Evolutionary conservation across 2,888 invertebrate genomes (phyloP).

Genomic region (Acrocyrtus sp.): DNA sequence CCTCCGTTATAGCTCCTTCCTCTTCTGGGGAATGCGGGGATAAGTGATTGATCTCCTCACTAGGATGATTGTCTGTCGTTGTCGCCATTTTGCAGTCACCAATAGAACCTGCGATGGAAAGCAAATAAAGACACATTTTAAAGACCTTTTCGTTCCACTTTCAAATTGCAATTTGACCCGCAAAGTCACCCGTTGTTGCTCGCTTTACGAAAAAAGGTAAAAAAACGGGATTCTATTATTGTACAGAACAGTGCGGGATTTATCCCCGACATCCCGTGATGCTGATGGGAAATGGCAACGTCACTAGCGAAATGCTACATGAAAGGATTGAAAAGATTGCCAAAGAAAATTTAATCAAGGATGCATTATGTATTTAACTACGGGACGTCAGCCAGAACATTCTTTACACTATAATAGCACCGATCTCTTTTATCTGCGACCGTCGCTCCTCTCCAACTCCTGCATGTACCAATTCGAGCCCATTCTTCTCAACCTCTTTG

Average conservation of each 20-base stretch:
- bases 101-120: not conserved
- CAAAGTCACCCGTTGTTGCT: too few species aligned
- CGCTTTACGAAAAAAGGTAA: not conserved
- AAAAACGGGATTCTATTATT: too few species aligned
- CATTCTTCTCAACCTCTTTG: conserved; percentile 7
- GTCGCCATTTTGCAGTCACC: too few species aligned
- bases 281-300: not conserved
- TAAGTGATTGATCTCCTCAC: not conserved
- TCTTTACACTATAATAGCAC: too few species aligned
- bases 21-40: conserved; percentile 15
- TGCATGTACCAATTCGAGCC: not conserved
- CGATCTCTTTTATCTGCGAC: not conserved
- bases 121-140: not conserved
- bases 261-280: not conserved
- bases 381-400: conserved; percentile 3
- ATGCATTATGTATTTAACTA: not conserved
- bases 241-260: too few species aligned
- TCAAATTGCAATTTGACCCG: not conserved
- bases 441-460: not conserved
- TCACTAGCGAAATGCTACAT: conserved; percentile 2
- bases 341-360: conserved; percentile 31
- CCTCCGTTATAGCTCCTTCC: conserved; percentile 7
- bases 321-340: conserved; percentile 15
- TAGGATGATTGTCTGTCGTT: conserved; percentile 55
- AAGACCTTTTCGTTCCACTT: not conserved